Percentiles rank a stretch among this genome's conserved stretches.
phyloP scores from a whole-genome alignment of 2,888 invertebrate species.

The Trilocha varians region DNA sequence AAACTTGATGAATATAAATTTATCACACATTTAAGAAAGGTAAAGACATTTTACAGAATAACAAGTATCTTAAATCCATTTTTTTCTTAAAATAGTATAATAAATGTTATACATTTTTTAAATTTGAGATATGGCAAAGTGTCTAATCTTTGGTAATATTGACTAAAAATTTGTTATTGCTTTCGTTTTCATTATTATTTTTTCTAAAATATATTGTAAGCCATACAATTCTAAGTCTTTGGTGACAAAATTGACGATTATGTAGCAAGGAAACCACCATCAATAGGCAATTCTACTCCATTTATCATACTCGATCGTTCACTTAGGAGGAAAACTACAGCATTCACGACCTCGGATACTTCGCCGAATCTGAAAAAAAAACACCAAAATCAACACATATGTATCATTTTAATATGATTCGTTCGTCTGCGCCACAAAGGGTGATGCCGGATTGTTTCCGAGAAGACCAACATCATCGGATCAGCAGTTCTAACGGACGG shows the following conservation, averaged over 20 bases:
- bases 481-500: too few relatives aligned
- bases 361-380: slow-evolving; percentile 75
- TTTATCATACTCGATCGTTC: slow-evolving; percentile 85
- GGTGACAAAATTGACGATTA: slow-evolving; percentile 23
- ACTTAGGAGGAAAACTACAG: slow-evolving; percentile 85
- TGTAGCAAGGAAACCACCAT: slow-evolving; percentile 82
- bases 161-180: background rate
- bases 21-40: too few relatives aligned
- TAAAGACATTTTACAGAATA: too few relatives aligned
- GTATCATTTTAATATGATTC: background rate
- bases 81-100: too few relatives aligned
- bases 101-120: too few relatives aligned
- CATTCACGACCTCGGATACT: slow-evolving; percentile 86
- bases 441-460: too few relatives aligned
- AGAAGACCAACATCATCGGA: too few relatives aligned
- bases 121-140: too few relatives aligned
- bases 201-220: slow-evolving; percentile 3
- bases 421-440: too few relatives aligned
- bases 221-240: slow-evolving; percentile 3
- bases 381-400: background rate
- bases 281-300: slow-evolving; percentile 83
- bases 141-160: slow-evolving; percentile 2
- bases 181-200: slow-evolving; percentile 1
- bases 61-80: too few relatives aligned
- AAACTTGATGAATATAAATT: too few relatives aligned